Conservation (phyloP, 2,888 invertebrate species). For the Leptinotarsa tumamoca region DNA sequence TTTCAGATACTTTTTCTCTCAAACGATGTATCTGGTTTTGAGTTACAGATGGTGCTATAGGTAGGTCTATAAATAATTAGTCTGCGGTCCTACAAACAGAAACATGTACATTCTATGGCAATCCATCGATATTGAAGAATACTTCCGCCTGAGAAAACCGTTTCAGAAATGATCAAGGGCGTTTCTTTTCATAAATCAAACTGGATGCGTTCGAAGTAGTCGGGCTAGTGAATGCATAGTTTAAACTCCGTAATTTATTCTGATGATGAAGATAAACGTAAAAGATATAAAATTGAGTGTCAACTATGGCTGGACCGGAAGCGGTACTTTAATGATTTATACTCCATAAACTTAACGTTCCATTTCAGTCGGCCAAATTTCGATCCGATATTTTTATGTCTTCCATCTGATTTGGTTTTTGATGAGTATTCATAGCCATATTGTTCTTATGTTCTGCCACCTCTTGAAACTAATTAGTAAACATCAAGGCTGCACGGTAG, state of each 20-base stretch:
- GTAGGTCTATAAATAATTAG: no score
- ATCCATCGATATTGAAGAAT: not conserved
- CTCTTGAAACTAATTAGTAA: not conserved
- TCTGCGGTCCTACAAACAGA: not conserved
- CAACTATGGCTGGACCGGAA: constrained; percentile 14
- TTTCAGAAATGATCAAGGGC: constrained; percentile 11
- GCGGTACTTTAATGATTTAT: not conserved
- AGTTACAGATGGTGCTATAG: no score
- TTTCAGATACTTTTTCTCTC: no score
- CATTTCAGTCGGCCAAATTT: not conserved
- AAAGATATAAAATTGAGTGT: constrained; percentile 8
- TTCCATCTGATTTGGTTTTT: not conserved
- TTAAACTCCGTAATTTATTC: constrained; percentile 10
- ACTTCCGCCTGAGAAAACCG: not conserved
- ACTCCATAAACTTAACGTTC: not conserved
- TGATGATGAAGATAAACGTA: constrained; percentile 10
- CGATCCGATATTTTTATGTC: not conserved
- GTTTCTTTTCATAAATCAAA: constrained; percentile 10
- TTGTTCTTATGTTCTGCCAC: not conserved
- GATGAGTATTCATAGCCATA: not conserved
- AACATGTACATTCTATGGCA: not conserved
- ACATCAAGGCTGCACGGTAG: not conserved
- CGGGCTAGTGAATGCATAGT: not conserved
- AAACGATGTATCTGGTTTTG: no score
- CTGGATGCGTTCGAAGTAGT: not conserved